phyloP scores from a whole-genome alignment of 2,888 invertebrate species.

The Drosophila pullipes region DNA sequence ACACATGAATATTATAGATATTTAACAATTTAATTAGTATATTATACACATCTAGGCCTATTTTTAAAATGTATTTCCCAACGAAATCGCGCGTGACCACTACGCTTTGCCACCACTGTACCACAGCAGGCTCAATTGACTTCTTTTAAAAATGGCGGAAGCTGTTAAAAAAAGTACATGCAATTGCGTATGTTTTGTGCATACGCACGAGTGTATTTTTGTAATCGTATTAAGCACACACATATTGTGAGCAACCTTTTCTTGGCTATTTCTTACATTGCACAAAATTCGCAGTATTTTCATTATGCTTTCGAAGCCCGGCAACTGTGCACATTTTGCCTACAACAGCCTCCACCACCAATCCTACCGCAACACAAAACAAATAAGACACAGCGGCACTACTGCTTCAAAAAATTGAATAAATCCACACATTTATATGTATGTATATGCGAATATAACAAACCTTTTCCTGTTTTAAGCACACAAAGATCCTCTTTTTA shows the following conservation, averaged over 20 bases:
- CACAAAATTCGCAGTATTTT: slow-evolving; percentile 6
- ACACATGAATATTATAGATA: neutral
- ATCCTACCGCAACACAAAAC: slow-evolving; percentile 73
- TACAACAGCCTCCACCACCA: slow-evolving; percentile 37
- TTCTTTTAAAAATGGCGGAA: slow-evolving; percentile 76
- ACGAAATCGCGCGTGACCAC: neutral
- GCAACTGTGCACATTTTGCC: slow-evolving; percentile 50
- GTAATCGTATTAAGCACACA: slow-evolving; percentile 13
- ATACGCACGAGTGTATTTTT: neutral
- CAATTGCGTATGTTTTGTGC: neutral
- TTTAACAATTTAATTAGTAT: neutral
- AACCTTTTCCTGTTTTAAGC: slow-evolving; percentile 54
- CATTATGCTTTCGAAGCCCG: slow-evolving; percentile 33
- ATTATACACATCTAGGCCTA: rapidly evolving
- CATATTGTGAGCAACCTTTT: slow-evolving; percentile 15
- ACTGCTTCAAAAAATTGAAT: neutral
- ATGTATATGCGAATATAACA: slow-evolving; percentile 20
- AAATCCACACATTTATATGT: neutral
- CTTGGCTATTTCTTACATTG: slow-evolving; percentile 7
- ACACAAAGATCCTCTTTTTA: neutral
- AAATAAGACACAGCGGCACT: neutral
- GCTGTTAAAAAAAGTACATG: slow-evolving; percentile 45
- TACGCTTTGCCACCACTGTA: slow-evolving; percentile 71
- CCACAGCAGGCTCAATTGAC: slow-evolving; percentile 68
- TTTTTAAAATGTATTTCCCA: neutral